Base-by-base conservation (phyloP, 2,888 invertebrate genomes). In the Caenorhabditis sp. region DNA sequence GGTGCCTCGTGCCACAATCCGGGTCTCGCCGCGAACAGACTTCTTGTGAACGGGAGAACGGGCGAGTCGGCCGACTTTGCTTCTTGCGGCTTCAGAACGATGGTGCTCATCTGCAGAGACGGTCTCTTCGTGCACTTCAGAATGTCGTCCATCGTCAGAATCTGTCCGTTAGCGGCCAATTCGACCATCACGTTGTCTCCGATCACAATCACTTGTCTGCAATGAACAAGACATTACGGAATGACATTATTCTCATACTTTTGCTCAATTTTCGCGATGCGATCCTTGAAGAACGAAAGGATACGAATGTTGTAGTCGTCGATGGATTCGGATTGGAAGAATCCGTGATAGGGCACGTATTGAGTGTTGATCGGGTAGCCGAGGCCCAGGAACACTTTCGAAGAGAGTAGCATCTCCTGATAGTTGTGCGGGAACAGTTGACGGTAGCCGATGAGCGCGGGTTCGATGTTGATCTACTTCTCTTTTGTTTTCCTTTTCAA, bases 401-500 rank as follows among this genome's bases (percentile, higher is more conserved):
- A 56, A 22, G 61, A 66, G 11, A 78, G 32, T 0, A 72, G n/a
- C 35, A 73, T 56, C 20, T 78, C 68, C 0, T 66, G 56, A 35
- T 59, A 52, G 35, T 68, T 63, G 2, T 55, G 35, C 9, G 78
- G 78, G 8, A 56, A 32, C 66, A 72, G 43, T 50, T 66, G 66
- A n/a, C 72, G 66, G 27, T 59, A 72, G n/a, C 22, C 15, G 52
- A 73, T 52, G 0, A 78, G 45, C 8, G 72, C 61, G 30, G 78
- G 78, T 8, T 78, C 78, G 13, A 78, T 71, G 22, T 71, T 65
- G 17, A 77, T 77, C 68, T 66, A 22, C n/a, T n/a, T n/a, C n/a
- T n/a, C n/a, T 41, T 17, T 11, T 1, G 27, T 32, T n/a, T 11
- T n/a, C 1, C 5, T 22, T 48, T 20, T 24, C 26, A 45, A 15